Base-by-base conservation (phyloP, 2,113 vertebrate genomes). In the Puffinus mauretanicus region DNA sequence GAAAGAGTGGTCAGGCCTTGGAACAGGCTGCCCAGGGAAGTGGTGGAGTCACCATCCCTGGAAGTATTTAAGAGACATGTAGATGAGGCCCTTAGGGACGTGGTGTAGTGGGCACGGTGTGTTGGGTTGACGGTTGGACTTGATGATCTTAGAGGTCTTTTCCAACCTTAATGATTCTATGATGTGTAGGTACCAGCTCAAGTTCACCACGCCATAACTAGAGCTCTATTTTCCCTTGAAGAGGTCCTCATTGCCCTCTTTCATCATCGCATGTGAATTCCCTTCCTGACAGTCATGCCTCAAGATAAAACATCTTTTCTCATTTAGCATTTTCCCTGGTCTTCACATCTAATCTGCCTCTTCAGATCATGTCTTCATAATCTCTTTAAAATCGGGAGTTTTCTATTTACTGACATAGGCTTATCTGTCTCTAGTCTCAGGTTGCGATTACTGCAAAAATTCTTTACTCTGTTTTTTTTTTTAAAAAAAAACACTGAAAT, bases 301-400 rank as follows among this genome's bases (percentile, higher is more conserved):
- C 52, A 44, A 82, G 78, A 85, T 81, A 88, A 91, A 96, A 73
- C 51, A 86, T 52, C 55, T 91, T 86, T 79, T 61, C 65, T 87
- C 40, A 79, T 85, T 85, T 76, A 95, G 40, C 6, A 27, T 90
- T 93, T 93, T 72, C 62, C 52, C 66, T 90, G 27, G 42, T 61
- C 73, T 77, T 61, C 73, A 47, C 52, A 46, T 85, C 61, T 95
- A 85, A 95, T 91, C 61, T 1, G 3, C 6, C 34, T 67, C 77
- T 91, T 93, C 81, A 87, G 93, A 93, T 91, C 9, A 80, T 49
- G 94, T 87, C 62, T 82, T 87, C 82, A 65, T 69, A 87, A 95
- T 72, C 84, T 91, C 73, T 87, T 91, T 85, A 79, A 85, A 96
- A 93, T 79, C 4, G 4, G 40, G 61, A 87, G 21, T 65, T 95